These are phyloP conservation scores for Anser brachyrhynchus DNA, from an alignment of 2,113 vertebrate genomes.

Conservation along the genomic window DNA sequence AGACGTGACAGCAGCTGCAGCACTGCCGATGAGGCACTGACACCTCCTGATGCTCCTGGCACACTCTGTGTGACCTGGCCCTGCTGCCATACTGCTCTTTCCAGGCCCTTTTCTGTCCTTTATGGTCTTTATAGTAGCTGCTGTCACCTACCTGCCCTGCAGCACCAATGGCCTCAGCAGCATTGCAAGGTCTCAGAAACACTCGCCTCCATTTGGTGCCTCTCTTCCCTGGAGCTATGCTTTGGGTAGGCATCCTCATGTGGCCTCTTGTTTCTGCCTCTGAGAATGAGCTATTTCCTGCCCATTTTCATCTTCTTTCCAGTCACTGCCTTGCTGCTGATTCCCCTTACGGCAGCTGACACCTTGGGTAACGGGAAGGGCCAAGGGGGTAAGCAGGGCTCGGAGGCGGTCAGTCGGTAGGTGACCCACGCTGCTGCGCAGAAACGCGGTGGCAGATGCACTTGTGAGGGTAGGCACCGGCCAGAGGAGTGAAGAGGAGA, in stretches of 20 bases:
- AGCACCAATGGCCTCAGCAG: background rate
- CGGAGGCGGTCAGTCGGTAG: background rate
- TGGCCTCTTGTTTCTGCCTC: background rate
- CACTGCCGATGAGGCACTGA: background rate
- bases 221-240: background rate
- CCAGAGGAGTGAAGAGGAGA: background rate
- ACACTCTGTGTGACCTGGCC: background rate
- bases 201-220: background rate
- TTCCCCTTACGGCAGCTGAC: background rate
- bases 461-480: background rate
- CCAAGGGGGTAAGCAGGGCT: background rate
- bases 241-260: background rate
- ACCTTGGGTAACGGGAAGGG: background rate
- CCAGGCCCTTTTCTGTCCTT: background rate
- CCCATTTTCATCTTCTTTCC: no score
- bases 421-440: background rate
- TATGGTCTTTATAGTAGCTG: background rate
- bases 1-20: background rate
- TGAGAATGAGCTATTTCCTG: background rate
- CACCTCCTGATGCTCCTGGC: background rate
- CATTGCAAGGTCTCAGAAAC: accelerated
- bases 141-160: background rate
- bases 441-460: background rate
- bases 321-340: background rate
- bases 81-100: background rate